Conservation (phyloP, 2,113 vertebrate species). For the Opisthocomus hoazin region DNA sequence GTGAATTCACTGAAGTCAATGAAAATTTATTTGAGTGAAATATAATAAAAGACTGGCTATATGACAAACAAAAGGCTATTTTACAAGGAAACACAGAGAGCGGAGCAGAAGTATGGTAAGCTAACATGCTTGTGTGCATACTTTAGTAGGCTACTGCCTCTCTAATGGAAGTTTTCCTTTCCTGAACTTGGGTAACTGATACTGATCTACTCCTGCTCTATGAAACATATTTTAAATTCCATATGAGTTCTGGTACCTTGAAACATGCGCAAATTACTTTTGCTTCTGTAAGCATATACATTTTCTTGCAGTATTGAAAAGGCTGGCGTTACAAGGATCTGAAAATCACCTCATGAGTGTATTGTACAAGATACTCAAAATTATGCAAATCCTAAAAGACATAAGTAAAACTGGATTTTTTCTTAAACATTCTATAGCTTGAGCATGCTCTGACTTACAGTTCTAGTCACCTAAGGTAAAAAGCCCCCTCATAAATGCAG, state of each 20-base stretch:
- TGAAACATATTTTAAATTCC: neutral
- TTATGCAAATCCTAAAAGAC: neutral
- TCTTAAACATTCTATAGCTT: neutral
- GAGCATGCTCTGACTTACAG: neutral
- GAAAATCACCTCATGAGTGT: neutral
- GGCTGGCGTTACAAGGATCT: neutral
- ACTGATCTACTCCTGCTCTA: neutral
- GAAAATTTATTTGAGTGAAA: neutral
- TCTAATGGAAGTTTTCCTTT: neutral
- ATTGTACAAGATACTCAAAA: neutral
- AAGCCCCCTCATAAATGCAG: rapidly evolving
- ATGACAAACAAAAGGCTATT: neutral
- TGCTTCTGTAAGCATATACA: neutral
- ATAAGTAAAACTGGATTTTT: neutral
- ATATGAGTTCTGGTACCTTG: neutral
- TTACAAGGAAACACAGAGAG: neutral
- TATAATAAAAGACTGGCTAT: neutral
- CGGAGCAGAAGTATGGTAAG: neutral
- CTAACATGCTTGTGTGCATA: neutral
- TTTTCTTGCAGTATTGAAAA: neutral
- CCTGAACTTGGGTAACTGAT: neutral
- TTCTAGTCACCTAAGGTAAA: neutral
- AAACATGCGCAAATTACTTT: neutral
- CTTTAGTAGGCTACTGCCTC: neutral
- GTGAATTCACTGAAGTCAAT: neutral